A percentile compares a stretch with the other conserved stretches of the same genome.
Evolutionary conservation across 1,140 invertebrate genomes (phyloP).

Genomic region (Leucophenga varia): DNA sequence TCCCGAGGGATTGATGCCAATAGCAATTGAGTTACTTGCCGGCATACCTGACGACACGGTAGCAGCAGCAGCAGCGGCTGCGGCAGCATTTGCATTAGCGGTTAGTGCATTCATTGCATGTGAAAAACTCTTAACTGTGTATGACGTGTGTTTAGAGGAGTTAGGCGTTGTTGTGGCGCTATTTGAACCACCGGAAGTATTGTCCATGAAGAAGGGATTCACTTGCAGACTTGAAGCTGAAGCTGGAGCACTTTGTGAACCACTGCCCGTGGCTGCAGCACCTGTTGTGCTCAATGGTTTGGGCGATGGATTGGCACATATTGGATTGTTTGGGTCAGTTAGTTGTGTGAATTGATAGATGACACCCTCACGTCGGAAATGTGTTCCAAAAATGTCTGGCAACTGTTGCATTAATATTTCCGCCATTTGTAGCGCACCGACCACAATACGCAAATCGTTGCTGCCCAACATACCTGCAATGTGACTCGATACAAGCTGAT

Average conservation of each 20-base stretch:
- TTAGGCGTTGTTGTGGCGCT: conserved; percentile 40
- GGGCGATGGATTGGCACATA: conserved; percentile 52
- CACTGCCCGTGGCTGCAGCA: conserved; percentile 31
- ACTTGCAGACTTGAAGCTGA: conserved; percentile 48
- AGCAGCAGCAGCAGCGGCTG: conserved; percentile 8
- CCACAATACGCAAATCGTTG: conserved; percentile 91
- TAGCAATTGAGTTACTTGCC: conserved; percentile 3
- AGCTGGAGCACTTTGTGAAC: conserved; percentile 47
- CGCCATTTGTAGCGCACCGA: conserved; percentile 95
- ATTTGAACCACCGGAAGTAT: conserved; percentile 21
- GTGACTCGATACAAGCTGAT: conserved; percentile 93
- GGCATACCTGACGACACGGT: conserved; percentile 6
- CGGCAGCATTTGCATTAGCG: conserved; percentile 34
- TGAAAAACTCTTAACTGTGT: conserved; percentile 50
- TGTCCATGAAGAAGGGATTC: conserved; percentile 54
- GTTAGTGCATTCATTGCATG: conserved; percentile 53
- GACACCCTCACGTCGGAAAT: conserved; percentile 94
- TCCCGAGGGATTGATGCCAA: not conserved
- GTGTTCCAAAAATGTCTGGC: conserved; percentile 90
- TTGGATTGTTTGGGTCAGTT: conserved; percentile 60
- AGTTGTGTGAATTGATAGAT: conserved; percentile 87
- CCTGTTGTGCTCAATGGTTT: conserved; percentile 38
- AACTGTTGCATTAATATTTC: conserved; percentile 95
- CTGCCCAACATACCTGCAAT: conserved; percentile 98
- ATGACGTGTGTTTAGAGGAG: conserved; percentile 43